A percentile compares a stretch with the other conserved stretches of the same genome.
These are phyloP conservation scores for Bradypodion pumilum DNA, from an alignment of 2,797 vertebrate genomes.

Conservation along the genomic window DNA sequence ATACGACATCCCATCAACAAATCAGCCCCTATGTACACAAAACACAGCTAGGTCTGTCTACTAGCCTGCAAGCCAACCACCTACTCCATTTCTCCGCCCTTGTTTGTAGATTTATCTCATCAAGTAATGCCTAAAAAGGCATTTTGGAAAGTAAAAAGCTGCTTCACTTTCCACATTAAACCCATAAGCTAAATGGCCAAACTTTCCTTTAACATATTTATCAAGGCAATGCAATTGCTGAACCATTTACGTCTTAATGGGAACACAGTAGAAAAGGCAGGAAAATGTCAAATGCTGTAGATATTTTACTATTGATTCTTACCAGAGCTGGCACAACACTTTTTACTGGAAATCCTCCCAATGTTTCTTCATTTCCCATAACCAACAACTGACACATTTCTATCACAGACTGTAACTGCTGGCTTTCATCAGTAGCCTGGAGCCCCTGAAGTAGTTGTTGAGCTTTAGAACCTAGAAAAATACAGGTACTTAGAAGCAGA, in stretches of 20 bases:
- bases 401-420: slow-evolving; percentile 97
- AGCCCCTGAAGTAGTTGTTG: slow-evolving; percentile 97
- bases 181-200: neutral
- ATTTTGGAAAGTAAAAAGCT: neutral
- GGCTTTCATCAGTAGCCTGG: slow-evolving; percentile 97
- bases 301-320: slow-evolving; percentile 53
- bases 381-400: slow-evolving; percentile 99
- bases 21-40: neutral
- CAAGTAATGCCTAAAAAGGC: neutral
- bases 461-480: slow-evolving; percentile 91
- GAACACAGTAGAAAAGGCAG: neutral
- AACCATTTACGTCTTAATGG: neutral
- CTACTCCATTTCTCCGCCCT: neutral
- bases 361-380: slow-evolving; percentile 98
- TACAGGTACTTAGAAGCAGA: slow-evolving; percentile 37
- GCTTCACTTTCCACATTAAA: neutral
- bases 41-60: neutral
- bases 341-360: slow-evolving; percentile 98
- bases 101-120: neutral
- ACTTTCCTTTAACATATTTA: neutral
- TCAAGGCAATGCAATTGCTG: neutral
- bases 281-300: neutral
- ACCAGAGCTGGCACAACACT: slow-evolving; percentile 98
- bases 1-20: neutral
- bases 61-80: neutral